These are phyloP conservation scores for Luperina testacea DNA, from an alignment of 2,888 invertebrate species.

Conservation along the genomic window DNA sequence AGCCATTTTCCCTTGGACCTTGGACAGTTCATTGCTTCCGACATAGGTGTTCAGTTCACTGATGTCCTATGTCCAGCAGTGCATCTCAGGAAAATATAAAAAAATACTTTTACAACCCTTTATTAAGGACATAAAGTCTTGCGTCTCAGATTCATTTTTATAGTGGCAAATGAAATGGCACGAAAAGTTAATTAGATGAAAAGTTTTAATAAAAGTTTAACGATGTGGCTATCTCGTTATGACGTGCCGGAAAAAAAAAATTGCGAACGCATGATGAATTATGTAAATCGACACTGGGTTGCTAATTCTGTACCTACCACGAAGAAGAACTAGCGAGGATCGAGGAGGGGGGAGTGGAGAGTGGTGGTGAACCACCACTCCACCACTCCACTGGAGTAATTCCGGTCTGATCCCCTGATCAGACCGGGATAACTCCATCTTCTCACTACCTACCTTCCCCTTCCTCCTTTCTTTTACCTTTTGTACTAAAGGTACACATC, in stretches of 20 bases:
- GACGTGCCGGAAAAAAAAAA: constrained; percentile 3
- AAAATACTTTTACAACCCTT: background rate
- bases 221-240: constrained; percentile 27
- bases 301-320: background rate
- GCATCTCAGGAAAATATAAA: background rate
- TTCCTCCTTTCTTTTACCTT: too few species aligned
- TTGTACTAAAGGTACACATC: too few species aligned
- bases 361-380: too few species aligned
- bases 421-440: background rate
- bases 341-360: too few species aligned
- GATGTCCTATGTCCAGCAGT: background rate
- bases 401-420: too few species aligned
- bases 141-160: constrained; percentile 1
- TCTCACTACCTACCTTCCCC: too few species aligned
- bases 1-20: background rate
- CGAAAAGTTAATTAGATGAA: constrained; percentile 54
- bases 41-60: background rate
- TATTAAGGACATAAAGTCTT: constrained; percentile 4
- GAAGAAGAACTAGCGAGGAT: too few species aligned
- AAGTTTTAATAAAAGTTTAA: constrained; percentile 60
- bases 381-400: too few species aligned
- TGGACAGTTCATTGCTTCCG: background rate
- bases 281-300: background rate
- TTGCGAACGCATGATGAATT: too few species aligned
- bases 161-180: background rate